Evolutionary conservation across 2,113 vertebrate species (phyloP).

Genomic region (Bubo blakistoni): DNA sequence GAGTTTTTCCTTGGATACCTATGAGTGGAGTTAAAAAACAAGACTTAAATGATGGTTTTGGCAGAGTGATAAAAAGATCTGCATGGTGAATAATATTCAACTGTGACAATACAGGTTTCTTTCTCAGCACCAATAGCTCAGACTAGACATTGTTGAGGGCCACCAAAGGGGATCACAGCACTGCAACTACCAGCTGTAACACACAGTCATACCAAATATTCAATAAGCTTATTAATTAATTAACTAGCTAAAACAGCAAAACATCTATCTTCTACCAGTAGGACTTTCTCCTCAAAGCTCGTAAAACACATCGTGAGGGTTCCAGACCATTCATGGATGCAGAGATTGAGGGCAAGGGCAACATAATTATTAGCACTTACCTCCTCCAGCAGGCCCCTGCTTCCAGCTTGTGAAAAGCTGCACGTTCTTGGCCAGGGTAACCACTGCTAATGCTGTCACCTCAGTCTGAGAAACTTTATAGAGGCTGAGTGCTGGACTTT

Average conservation of each 20-base stretch:
- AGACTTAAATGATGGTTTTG: background rate
- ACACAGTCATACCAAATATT: background rate
- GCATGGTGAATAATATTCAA: background rate
- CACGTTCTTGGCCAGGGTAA: background rate
- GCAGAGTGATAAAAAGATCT: background rate
- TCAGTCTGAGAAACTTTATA: background rate
- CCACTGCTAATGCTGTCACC: background rate
- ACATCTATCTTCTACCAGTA: background rate
- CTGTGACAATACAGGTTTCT: background rate
- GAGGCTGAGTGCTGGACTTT: slow-evolving; percentile 18
- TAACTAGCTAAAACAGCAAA: background rate
- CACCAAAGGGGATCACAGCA: background rate
- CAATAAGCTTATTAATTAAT: background rate
- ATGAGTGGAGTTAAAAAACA: background rate
- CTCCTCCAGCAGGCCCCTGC: background rate
- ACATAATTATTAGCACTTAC: background rate
- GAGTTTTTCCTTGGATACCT: background rate
- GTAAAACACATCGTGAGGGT: background rate
- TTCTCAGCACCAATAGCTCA: background rate
- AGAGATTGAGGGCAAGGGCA: background rate
- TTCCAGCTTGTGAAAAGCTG: background rate
- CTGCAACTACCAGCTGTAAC: background rate
- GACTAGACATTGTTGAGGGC: background rate
- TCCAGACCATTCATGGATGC: background rate
- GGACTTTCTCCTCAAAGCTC: background rate